Conservation (phyloP, 2,797 vertebrate genomes). For the Characodon lateralis region DNA sequence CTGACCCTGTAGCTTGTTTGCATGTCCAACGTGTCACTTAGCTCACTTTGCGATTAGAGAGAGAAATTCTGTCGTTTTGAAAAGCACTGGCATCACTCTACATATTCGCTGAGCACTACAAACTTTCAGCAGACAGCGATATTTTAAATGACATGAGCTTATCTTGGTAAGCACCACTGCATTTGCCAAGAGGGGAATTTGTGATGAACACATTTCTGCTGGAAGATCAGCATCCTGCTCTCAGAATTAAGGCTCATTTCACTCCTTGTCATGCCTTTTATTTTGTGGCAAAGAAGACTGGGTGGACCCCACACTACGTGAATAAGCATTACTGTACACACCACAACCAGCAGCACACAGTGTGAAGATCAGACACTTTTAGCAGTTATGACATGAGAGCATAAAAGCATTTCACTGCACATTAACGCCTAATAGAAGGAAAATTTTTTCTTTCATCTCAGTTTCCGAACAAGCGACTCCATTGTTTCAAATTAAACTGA, state of each 20-base stretch:
- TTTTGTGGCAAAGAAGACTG: slow-evolving; percentile 11
- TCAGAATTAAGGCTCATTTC: slow-evolving; percentile 36
- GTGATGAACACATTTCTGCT: slow-evolving; percentile 58
- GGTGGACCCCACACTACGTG: neutral
- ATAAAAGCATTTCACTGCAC: neutral
- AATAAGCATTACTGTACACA: neutral
- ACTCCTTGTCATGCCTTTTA: slow-evolving; percentile 13
- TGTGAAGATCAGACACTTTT: slow-evolving; percentile 27
- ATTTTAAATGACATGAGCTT: slow-evolving; percentile 79
- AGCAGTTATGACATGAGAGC: neutral
- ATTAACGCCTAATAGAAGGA: slow-evolving; percentile 19
- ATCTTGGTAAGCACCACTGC: slow-evolving; percentile 71
- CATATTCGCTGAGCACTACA: slow-evolving; percentile 74
- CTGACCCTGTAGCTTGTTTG: slow-evolving; percentile 63
- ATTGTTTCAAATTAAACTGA: slow-evolving; percentile 57
- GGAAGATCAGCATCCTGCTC: slow-evolving; percentile 43
- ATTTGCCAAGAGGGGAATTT: slow-evolving; percentile 57
- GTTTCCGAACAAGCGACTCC: slow-evolving; percentile 27
- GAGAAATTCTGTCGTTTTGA: slow-evolving; percentile 57
- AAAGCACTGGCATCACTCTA: slow-evolving; percentile 54
- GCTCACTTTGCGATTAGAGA: slow-evolving; percentile 65
- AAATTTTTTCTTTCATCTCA: slow-evolving; percentile 38
- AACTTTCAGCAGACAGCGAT: slow-evolving; percentile 76
- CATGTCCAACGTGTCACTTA: slow-evolving; percentile 68
- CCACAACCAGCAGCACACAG: neutral